Evolutionary conservation across 37 sponge, comb jelly and placozoan genomes (phyloP).

Genomic region (Agelas oroides): DNA sequence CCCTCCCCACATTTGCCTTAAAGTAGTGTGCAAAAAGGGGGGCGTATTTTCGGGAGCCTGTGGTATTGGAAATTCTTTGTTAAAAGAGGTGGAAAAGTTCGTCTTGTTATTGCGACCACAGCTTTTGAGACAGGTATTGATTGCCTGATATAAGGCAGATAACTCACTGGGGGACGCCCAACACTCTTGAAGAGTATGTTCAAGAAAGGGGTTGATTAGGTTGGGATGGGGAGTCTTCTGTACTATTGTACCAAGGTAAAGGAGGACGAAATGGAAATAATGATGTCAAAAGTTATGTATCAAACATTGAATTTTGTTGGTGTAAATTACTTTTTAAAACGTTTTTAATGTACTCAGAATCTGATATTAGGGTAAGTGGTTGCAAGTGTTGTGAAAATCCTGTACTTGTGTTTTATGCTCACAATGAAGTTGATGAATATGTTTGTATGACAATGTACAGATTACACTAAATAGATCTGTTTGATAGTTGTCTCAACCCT

Average conservation of each 20-base stretch:
- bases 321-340: not conserved
- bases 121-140: not conserved
- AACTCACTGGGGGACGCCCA: not conserved
- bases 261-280: not conserved
- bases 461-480: no score
- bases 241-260: not conserved
- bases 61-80: not conserved
- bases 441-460: no score
- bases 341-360: not conserved
- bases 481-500: no score
- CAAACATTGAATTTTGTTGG: not conserved
- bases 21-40: no score
- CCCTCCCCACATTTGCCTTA: no score
- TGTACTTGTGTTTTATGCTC: no score
- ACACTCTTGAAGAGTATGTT: not conserved
- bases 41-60: no score
- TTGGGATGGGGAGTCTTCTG: not conserved
- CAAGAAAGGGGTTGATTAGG: constrained; percentile 2
- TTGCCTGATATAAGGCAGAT: not conserved
- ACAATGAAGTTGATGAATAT: no score
- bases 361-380: no score
- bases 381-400: no score
- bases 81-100: not conserved
- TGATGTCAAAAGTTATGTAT: not conserved
- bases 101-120: not conserved